These are phyloP conservation scores for Cylloceria caligata DNA, from an alignment of 2,888 invertebrate genomes.

Conservation along the genomic window DNA sequence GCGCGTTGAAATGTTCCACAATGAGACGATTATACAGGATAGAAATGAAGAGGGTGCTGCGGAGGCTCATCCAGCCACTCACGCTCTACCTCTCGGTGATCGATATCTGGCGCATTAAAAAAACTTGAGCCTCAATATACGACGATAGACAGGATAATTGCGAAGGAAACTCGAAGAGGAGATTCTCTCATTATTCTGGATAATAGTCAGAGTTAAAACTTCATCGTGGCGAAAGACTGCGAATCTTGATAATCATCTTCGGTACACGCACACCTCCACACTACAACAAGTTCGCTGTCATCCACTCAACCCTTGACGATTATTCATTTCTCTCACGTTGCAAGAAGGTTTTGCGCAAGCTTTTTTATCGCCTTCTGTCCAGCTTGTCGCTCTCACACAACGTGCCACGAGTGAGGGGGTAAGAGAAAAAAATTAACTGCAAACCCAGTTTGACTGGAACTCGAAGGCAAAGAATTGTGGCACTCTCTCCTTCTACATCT, in stretches of 20 bases:
- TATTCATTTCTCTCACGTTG: slow-evolving; percentile 9
- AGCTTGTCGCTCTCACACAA: slow-evolving; percentile 30
- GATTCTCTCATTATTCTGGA: slow-evolving; percentile 65
- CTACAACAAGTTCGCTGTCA: slow-evolving; percentile 51
- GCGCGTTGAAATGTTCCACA: slow-evolving; percentile 60
- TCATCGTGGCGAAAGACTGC: slow-evolving; percentile 54
- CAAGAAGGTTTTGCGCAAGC: slow-evolving; percentile 51
- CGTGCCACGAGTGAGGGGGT: slow-evolving; percentile 13
- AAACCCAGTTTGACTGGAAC: slow-evolving; percentile 35
- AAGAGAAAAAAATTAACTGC: slow-evolving; percentile 62
- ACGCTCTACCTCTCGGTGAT: slow-evolving; percentile 64
- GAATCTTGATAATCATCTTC: slow-evolving; percentile 55
- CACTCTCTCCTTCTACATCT: slow-evolving; percentile 17
- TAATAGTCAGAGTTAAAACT: slow-evolving; percentile 64
- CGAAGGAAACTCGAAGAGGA: slow-evolving; percentile 50
- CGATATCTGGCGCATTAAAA: slow-evolving; percentile 73
- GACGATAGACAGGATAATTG: slow-evolving; percentile 43
- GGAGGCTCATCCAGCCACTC: slow-evolving; percentile 67
- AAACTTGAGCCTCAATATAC: slow-evolving; percentile 53
- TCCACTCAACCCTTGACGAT: slow-evolving; percentile 20
- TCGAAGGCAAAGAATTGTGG: slow-evolving; percentile 22
- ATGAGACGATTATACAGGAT: slow-evolving; percentile 57
- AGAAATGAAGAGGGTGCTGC: slow-evolving; percentile 55
- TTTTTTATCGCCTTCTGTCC: slow-evolving; percentile 15
- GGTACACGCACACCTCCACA: slow-evolving; percentile 27